Conservation (phyloP, 2,888 invertebrate species). For the Dysmachus trigonus region DNA sequence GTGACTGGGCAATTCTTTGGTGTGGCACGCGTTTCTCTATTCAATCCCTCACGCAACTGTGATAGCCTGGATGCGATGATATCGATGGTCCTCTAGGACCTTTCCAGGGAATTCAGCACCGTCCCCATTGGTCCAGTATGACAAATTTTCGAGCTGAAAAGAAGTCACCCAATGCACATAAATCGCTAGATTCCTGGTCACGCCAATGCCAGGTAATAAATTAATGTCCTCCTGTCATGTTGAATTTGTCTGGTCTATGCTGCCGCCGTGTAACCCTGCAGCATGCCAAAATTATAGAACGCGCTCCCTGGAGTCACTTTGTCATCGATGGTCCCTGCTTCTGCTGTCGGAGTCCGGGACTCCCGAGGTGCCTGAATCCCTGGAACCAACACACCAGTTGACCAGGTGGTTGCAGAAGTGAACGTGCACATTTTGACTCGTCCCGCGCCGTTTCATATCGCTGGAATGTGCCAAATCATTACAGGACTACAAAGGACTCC, state of each 20-base stretch:
- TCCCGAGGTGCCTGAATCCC: neutral
- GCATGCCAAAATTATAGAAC: neutral
- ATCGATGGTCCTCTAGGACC: neutral
- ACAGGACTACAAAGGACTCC: conserved; percentile 15
- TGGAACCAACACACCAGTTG: neutral
- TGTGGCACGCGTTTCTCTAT: neutral
- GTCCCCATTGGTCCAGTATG: neutral
- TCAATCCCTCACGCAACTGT: conserved; percentile 13
- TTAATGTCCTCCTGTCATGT: conserved; percentile 32
- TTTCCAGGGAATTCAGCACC: neutral
- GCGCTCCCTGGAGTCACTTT: conserved; percentile 31
- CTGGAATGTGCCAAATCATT: conserved; percentile 22
- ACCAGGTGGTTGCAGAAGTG: conserved; percentile 36
- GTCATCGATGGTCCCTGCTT: neutral
- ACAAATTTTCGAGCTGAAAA: conserved; percentile 20
- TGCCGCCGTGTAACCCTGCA: neutral
- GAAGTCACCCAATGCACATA: conserved; percentile 31
- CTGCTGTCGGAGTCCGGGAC: neutral
- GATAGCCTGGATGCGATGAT: neutral
- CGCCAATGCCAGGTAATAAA: conserved; percentile 16
- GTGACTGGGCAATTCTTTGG: conserved; percentile 14
- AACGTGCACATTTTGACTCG: conserved; percentile 27
- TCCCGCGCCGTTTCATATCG: neutral
- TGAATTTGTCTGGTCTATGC: neutral
- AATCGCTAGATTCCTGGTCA: conserved; percentile 15